phyloP scores from a whole-genome alignment of 2,888 invertebrate species.

The Coleophora deauratella region DNA sequence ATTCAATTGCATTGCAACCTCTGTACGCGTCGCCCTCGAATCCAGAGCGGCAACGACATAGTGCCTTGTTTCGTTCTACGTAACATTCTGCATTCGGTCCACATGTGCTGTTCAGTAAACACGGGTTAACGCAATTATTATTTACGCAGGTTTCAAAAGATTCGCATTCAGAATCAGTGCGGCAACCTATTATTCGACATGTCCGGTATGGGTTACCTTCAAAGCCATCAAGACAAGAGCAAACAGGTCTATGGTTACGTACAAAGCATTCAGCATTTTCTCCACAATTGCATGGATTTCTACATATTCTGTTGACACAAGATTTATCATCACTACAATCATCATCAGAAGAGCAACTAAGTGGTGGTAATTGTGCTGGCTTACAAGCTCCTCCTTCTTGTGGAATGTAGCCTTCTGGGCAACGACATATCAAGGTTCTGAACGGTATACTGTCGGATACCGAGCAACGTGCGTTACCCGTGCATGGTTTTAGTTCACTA shows the following conservation, averaged over 20 bases:
- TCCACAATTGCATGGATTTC: constrained; percentile 92
- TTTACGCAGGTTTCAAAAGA: constrained; percentile 88
- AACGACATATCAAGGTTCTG: constrained; percentile 90
- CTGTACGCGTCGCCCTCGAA: constrained; percentile 85
- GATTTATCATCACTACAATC: constrained; percentile 87
- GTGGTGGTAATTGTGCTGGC: constrained; percentile 79
- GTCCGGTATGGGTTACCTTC: constrained; percentile 90
- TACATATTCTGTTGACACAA: constrained; percentile 89
- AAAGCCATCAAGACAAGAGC: constrained; percentile 87
- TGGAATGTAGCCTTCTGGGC: constrained; percentile 88
- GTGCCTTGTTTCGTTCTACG: constrained; percentile 79
- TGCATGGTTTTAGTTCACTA: constrained; percentile 82
- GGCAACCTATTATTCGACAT: constrained; percentile 88
- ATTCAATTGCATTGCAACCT: constrained; percentile 85
- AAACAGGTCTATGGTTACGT: constrained; percentile 88
- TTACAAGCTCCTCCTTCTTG: constrained; percentile 86
- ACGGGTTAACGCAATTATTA: constrained; percentile 89
- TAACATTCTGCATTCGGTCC: constrained; percentile 89
- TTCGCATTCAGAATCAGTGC: constrained; percentile 87
- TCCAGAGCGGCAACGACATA: constrained; percentile 87
- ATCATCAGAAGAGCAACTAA: constrained; percentile 84
- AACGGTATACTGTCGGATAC: constrained; percentile 90
- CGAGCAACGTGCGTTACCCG: constrained; percentile 82
- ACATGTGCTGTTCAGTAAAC: constrained; percentile 85
- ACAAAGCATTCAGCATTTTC: constrained; percentile 87